phyloP scores from a whole-genome alignment of 2,888 invertebrate species.

The Xanthia togata region DNA sequence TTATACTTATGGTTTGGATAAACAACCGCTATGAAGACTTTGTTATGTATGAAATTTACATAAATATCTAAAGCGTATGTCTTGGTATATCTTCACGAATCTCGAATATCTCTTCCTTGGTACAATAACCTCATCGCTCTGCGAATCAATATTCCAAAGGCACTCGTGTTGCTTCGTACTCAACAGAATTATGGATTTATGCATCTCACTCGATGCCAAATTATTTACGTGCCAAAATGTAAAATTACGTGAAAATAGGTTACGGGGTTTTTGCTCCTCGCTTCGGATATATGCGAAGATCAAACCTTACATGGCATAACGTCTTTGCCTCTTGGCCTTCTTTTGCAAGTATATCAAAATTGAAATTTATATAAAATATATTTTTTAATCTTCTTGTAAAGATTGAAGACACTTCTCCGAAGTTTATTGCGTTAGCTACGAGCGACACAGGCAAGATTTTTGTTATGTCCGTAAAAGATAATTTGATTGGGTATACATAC shows the following conservation, averaged over 20 bases:
- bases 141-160: constrained; percentile 66
- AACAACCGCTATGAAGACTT: constrained; percentile 1
- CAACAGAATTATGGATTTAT: constrained; percentile 64
- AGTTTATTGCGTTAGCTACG: constrained; percentile 51
- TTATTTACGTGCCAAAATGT: constrained; percentile 66
- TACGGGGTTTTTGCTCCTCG: constrained; percentile 19
- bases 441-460: constrained; percentile 30
- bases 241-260: constrained; percentile 54
- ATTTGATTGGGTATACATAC: constrained; percentile 28
- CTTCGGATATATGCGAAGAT: constrained; percentile 33
- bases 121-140: constrained; percentile 55
- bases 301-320: constrained; percentile 41
- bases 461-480: constrained; percentile 41
- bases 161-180: constrained; percentile 58
- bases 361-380: constrained; percentile 42
- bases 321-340: constrained; percentile 41
- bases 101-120: constrained; percentile 42
- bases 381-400: constrained; percentile 46
- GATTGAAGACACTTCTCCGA: constrained; percentile 47
- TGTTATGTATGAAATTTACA: constrained; percentile 23
- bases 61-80: constrained; percentile 39
- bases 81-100: constrained; percentile 20
- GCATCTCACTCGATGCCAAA: constrained; percentile 64
- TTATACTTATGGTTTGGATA: neutral
- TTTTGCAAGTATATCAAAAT: constrained; percentile 54